Evolutionary conservation across 2,888 invertebrate species (phyloP).

Genomic region (Fragum sueziense): DNA sequence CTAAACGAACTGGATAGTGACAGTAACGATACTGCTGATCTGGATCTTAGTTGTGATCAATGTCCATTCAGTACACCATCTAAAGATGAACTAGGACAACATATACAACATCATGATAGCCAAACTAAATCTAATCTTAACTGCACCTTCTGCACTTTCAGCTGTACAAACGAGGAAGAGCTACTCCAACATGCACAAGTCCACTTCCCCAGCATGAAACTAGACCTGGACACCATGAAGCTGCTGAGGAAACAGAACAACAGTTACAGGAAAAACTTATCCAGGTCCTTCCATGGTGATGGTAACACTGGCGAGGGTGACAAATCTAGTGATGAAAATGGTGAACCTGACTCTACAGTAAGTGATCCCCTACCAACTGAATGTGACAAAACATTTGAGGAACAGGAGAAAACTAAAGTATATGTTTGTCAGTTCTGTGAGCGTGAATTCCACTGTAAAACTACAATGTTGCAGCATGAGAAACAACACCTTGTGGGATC

Average conservation of each 20-base stretch:
- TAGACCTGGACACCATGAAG: slow-evolving; percentile 64
- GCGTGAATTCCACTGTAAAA: slow-evolving; percentile 74
- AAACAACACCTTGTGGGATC: slow-evolving; percentile 70
- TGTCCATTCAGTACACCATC: slow-evolving; percentile 75
- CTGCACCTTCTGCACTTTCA: slow-evolving; percentile 77
- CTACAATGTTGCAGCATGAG: slow-evolving; percentile 74
- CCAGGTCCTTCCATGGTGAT: slow-evolving; percentile 45
- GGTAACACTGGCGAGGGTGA: slow-evolving; percentile 34
- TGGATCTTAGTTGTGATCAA: slow-evolving; percentile 73
- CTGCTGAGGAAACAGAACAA: slow-evolving; percentile 55
- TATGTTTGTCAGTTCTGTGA: slow-evolving; percentile 79
- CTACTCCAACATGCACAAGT: slow-evolving; percentile 70
- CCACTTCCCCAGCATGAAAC: slow-evolving; percentile 72
- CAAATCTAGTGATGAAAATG: slow-evolving; percentile 31
- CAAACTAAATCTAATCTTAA: slow-evolving; percentile 50
- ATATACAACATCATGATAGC: slow-evolving; percentile 67
- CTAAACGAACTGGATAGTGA: slow-evolving; percentile 57
- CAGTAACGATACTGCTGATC: slow-evolving; percentile 47
- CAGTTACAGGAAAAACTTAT: slow-evolving; percentile 45
- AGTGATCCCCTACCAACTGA: slow-evolving; percentile 14
- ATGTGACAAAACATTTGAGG: slow-evolving; percentile 28
- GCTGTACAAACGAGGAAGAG: slow-evolving; percentile 64
- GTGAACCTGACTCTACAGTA: slow-evolving; percentile 66
- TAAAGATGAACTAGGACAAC: slow-evolving; percentile 67
- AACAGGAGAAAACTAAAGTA: slow-evolving; percentile 66